Evolutionary conservation across 1,140 invertebrate genomes (phyloP).

Genomic region (Coelopa frigida): DNA sequence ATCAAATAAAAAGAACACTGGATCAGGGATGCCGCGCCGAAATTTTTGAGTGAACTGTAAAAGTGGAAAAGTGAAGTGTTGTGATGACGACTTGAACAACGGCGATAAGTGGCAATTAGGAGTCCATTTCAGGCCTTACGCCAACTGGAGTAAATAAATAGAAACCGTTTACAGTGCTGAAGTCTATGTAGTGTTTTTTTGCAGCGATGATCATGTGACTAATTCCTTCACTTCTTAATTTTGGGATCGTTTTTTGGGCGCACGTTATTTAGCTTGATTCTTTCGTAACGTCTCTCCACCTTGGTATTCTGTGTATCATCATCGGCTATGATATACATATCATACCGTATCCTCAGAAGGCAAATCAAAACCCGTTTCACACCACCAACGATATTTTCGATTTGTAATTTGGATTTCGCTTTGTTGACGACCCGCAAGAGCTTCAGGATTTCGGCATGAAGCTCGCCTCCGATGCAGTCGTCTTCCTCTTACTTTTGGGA

Average conservation of each 20-base stretch:
- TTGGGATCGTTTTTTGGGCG: no score
- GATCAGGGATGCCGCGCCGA: no score
- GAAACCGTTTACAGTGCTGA: neutral
- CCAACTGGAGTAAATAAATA: neutral
- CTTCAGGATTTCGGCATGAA: slow-evolving; percentile 23
- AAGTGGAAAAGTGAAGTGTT: no score
- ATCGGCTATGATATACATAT: neutral
- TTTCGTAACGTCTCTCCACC: neutral
- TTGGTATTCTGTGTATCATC: neutral
- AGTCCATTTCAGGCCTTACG: slow-evolving; percentile 9
- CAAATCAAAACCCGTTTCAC: slow-evolving; percentile 1
- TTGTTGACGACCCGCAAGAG: slow-evolving; percentile 17
- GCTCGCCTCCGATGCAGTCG: slow-evolving; percentile 10
- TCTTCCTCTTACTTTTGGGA: slow-evolving; percentile 5
- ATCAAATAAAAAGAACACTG: no score
- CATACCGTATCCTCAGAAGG: no score
- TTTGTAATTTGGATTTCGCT: slow-evolving; percentile 22
- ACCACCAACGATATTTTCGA: slow-evolving; percentile 23
- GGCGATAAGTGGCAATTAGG: slow-evolving; percentile 1
- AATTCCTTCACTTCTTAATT: no score
- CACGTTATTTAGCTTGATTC: neutral
- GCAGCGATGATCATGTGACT: slow-evolving; percentile 1
- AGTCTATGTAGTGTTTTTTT: neutral
- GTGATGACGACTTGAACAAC: no score
- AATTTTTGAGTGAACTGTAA: no score